A percentile compares a stretch with the other conserved stretches of the same genome.
phyloP scores from a whole-genome alignment of 2,113 vertebrate species.

The Gulo gulo region DNA sequence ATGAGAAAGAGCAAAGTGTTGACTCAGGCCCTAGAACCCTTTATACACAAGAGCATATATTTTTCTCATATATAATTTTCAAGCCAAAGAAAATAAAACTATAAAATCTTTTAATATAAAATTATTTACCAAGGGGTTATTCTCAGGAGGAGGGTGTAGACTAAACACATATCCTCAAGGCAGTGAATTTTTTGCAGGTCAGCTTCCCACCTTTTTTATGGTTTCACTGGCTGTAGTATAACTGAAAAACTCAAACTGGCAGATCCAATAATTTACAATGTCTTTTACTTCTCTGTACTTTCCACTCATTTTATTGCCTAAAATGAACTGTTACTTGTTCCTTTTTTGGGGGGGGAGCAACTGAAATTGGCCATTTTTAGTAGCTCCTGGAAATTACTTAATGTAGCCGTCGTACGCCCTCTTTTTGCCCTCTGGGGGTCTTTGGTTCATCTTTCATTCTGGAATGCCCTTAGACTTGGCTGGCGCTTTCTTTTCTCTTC shows the following conservation, averaged over 20 bases:
- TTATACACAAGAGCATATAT: not conserved
- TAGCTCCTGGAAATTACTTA: not conserved
- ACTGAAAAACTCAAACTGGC: not conserved
- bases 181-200: not conserved
- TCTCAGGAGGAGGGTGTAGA: not conserved
- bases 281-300: not conserved
- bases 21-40: not conserved
- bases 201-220: not conserved
- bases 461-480: not conserved
- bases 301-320: not conserved
- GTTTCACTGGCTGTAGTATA: not conserved
- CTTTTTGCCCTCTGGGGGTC: not conserved
- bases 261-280: not conserved
- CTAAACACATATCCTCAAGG: not conserved
- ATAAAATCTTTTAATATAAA: not conserved
- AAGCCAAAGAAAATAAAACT: not conserved
- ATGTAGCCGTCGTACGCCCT: not conserved
- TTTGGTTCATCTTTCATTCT: not conserved
- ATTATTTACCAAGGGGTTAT: slow-evolving; percentile 17
- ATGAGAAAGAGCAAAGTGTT: not conserved
- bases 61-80: not conserved
- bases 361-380: not conserved
- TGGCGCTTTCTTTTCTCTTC: not conserved
- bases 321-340: slow-evolving; percentile 36
- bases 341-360: not conserved